Percentiles rank a stretch among this genome's conserved stretches.
These are phyloP conservation scores for Calosoma granatense DNA, from an alignment of 1,140 invertebrate genomes.

Conservation along the genomic window DNA sequence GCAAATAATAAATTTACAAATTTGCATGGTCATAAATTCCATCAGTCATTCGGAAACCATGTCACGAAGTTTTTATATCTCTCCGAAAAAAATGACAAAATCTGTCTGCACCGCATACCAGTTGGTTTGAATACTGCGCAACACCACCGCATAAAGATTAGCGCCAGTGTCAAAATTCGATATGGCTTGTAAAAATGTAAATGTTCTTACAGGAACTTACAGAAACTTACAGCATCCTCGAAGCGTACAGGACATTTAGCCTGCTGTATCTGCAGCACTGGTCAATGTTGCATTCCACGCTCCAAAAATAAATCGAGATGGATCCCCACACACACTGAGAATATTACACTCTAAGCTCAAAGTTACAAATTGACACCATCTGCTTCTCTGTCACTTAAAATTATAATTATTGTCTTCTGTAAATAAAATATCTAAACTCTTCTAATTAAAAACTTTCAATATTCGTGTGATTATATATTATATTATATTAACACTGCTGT, in stretches of 20 bases:
- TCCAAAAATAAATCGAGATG: neutral
- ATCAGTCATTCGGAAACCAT: too few relatives aligned
- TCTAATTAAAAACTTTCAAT: neutral
- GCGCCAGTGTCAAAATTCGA: too few relatives aligned
- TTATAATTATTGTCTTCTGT: neutral
- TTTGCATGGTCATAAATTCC: too few relatives aligned
- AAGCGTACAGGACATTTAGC: neutral
- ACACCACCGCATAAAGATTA: too few relatives aligned
- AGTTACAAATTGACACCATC: neutral
- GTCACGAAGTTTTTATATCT: too few relatives aligned
- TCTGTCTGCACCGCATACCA: too few relatives aligned
- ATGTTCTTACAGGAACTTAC: constrained; percentile 4
- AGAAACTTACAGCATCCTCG: constrained; percentile 8
- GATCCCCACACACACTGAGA: neutral
- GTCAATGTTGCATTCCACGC: neutral
- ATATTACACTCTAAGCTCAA: neutral
- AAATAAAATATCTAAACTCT: neutral
- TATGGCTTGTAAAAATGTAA: neutral
- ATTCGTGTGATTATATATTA: too few relatives aligned
- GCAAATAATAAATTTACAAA: too few relatives aligned
- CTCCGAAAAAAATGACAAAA: too few relatives aligned
- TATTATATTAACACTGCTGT: neutral
- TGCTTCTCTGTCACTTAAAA: neutral
- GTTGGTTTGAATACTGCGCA: too few relatives aligned
- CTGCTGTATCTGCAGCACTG: neutral